Evolutionary conservation across 1,140 invertebrate species (phyloP), one percentile per base, ranked within the genome.

Genomic region (Diplogasteroides magnus): DNA sequence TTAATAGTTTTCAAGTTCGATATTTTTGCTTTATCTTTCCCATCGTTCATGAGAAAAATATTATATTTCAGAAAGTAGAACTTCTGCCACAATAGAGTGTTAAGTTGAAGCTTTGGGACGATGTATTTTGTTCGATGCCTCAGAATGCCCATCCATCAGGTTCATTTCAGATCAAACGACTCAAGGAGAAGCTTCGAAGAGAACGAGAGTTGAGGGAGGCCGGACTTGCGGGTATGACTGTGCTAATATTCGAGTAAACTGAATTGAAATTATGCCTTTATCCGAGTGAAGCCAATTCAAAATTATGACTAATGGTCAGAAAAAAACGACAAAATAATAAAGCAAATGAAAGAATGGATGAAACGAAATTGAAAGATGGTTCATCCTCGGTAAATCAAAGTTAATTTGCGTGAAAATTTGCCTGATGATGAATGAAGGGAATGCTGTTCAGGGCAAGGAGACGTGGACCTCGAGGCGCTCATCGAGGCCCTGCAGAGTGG

Each of bases 401-500:
- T n/a, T n/a, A n/a, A n/a, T n/a, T n/a, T n/a, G n/a, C n/a, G n/a
- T n/a, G n/a, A n/a, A n/a, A n/a, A n/a, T n/a, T n/a, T n/a, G n/a
- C n/a, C n/a, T n/a, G n/a, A n/a, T n/a, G n/a, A n/a, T n/a, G n/a
- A n/a, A n/a, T n/a, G n/a, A n/a, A n/a, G n/a, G n/a, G n/a, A n/a
- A n/a, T 48, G 19, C 19, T 11, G 61, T 2, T 14, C 6, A 6
- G 61, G 61, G 25, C 60, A 69, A 23, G 68, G 68, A 23, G 68
- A 69, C 26, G 32, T 69, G 3, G 68, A 69, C 32, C 48, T 69
- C 27, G 68, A 69, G 25, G 61, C 61, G 1, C 23, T 69, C 15
- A 69, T 69, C 32, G 68, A 69, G 29, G 68, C 68, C 14, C 31
- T 69, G 31, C 68, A 69, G 27, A 63, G 68, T 57, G 68, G 68